Evolutionary conservation across 2,888 invertebrate species (phyloP).

Genomic region (Amblyjoppa proteus): DNA sequence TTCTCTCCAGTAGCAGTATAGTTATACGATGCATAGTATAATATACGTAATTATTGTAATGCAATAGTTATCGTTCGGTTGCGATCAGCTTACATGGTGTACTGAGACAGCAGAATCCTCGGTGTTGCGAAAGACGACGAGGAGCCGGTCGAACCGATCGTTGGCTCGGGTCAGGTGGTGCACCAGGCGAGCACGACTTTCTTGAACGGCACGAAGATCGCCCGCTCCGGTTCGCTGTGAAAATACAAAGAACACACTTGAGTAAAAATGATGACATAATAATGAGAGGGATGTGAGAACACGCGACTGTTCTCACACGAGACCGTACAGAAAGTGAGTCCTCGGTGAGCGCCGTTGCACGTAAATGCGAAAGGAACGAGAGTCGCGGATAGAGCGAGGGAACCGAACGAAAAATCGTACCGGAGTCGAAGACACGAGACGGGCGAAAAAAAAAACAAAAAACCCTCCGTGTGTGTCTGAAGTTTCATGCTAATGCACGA

Average conservation of each 20-base stretch:
- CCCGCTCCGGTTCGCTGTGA: slow-evolving; percentile 88
- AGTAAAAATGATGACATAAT: slow-evolving; percentile 8
- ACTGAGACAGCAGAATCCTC: slow-evolving; percentile 81
- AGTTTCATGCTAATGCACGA: slow-evolving; percentile 48
- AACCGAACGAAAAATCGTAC: slow-evolving; percentile 7
- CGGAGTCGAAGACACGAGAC: slow-evolving; percentile 25
- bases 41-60: slow-evolving; percentile 41
- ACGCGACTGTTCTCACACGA: slow-evolving; percentile 22
- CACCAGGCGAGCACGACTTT: slow-evolving; percentile 94
- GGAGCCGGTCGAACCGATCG: slow-evolving; percentile 67
- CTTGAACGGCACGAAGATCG: slow-evolving; percentile 91
- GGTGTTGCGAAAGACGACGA: slow-evolving; percentile 74
- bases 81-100: slow-evolving; percentile 78
- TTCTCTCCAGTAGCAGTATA: slow-evolving; percentile 27
- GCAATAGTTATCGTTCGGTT: slow-evolving; percentile 42
- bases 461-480: slow-evolving; percentile 19
- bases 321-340: not conserved
- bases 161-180: slow-evolving; percentile 82
- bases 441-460: not conserved
- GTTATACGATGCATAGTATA: slow-evolving; percentile 48
- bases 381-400: slow-evolving; percentile 12
- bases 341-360: not conserved
- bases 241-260: slow-evolving; percentile 35
- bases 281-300: not conserved
- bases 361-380: not conserved